phyloP scores from a whole-genome alignment of 2,113 vertebrate species.

The Hystrix cristata region DNA sequence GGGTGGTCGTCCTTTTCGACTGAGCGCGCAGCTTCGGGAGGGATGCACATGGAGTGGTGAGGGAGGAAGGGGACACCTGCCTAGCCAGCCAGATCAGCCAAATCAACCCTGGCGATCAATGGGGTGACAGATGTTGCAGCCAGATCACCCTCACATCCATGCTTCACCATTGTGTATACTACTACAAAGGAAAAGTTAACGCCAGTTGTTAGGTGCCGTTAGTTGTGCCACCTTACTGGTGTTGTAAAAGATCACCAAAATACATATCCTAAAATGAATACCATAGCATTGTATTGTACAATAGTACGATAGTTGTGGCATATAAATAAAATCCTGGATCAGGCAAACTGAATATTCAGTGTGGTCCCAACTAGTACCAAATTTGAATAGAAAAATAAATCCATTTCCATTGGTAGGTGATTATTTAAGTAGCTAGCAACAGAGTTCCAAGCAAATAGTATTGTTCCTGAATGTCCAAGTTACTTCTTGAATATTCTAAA shows the following conservation, averaged over 20 bases:
- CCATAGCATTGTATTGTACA: neutral
- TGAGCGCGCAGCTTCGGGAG: too few species aligned
- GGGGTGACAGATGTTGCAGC: too few species aligned
- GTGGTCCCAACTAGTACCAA: neutral
- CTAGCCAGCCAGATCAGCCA: too few species aligned
- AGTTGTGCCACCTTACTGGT: neutral
- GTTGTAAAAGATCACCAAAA: neutral
- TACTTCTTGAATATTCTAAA: neutral
- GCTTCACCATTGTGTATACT: neutral
- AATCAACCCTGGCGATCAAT: too few species aligned
- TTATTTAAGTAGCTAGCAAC: slow-evolving; percentile 28
- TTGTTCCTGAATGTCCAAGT: neutral
- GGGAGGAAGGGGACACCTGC: too few species aligned
- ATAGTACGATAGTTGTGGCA: neutral
- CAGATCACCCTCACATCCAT: too few species aligned
- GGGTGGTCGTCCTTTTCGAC: too few species aligned
- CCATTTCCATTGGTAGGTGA: neutral
- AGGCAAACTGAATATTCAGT: slow-evolving; percentile 18
- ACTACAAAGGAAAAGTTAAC: slow-evolving; percentile 33
- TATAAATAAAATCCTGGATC: slow-evolving; percentile 2
- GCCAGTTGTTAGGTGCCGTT: neutral
- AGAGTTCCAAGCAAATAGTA: neutral
- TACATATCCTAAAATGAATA: slow-evolving; percentile 28
- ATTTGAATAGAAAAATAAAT: neutral
- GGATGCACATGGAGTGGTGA: too few species aligned